Conservation (phyloP, 1,140 invertebrate species). For the Mycetomoellerius zeteki region DNA sequence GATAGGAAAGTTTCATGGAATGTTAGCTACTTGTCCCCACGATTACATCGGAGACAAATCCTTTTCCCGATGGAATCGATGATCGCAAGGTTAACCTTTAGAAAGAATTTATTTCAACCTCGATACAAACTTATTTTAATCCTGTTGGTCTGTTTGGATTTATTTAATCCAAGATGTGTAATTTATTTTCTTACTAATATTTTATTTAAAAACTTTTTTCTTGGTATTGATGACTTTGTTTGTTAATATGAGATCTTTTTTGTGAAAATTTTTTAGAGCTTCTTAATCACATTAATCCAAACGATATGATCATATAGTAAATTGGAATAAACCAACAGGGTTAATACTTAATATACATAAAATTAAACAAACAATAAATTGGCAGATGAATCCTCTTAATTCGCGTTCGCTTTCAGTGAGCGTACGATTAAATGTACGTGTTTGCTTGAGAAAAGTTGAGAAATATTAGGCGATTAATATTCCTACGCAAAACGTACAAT, state of each 20-base stretch:
- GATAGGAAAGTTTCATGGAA: constrained; percentile 72
- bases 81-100: constrained; percentile 80
- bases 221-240: too few species aligned
- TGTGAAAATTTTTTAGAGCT: too few species aligned
- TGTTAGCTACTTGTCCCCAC: constrained; percentile 70
- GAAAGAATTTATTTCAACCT: not conserved
- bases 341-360: too few species aligned
- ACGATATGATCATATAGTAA: too few species aligned
- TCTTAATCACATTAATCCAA: too few species aligned
- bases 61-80: constrained; percentile 78
- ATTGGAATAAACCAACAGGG: too few species aligned
- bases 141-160: too few species aligned
- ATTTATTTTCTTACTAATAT: too few species aligned
- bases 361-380: not conserved
- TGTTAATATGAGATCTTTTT: too few species aligned
- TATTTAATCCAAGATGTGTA: too few species aligned
- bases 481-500: constrained; percentile 26
- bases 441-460: not conserved
- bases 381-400: not conserved
- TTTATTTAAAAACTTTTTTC: too few species aligned
- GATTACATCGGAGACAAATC: constrained; percentile 78
- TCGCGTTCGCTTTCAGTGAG: not conserved
- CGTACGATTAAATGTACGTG: not conserved
- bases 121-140: not conserved
- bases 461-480: constrained; percentile 18